Base-by-base conservation (phyloP, 2,888 invertebrate species). In the Endotricha flammealis region DNA sequence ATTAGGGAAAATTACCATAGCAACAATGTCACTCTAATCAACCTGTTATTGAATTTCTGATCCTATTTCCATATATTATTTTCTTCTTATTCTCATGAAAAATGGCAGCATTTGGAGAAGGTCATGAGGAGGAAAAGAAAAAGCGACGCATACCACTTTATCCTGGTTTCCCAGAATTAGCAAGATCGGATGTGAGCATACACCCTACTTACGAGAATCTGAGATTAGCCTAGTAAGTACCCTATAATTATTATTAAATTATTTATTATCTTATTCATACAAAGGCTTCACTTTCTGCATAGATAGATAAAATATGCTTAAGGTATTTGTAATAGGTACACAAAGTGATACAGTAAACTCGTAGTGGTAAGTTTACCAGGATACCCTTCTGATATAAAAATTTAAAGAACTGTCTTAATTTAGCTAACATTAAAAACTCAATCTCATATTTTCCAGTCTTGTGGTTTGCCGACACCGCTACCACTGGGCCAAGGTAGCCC, bases 401-500 rank as follows among this genome's bases (percentile, higher is more conserved):
- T n/a, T n/a, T n/a, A n/a, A n/a, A n/a, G n/a, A n/a, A n/a, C n/a
- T n/a, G n/a, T n/a, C n/a, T n/a, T n/a, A n/a, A 9, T 24, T 17
- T 28, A 3, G 14, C 1, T 29, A 17, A 20, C 9, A 22, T 9
- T n/a, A 28, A 35, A 14, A 10, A n/a, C 6, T 13, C 28, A 2
- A 14, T 24, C 24, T 27, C 42, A 35, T 24, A 24, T 38, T 7
- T 78, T 77, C 30, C 76, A 92, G 92, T 61, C 70, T 88, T 28
- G 89, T 91, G n/a, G 86, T 90, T 8, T 91, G 91, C 58, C 89
- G 90, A 3, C 89, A 89, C 48, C 87, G 91, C 32, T 89, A 90
- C 51, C 81, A 85, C 46, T 79, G 72, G 64, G 77, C 87, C 0
- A 87, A 80, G 28, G 74, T 76, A 34, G 76, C 80, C 10, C 89